A percentile compares a stretch with the other conserved stretches of the same genome.
Conservation (phyloP, 2,797 vertebrate species). For the Spinus pinus region DNA sequence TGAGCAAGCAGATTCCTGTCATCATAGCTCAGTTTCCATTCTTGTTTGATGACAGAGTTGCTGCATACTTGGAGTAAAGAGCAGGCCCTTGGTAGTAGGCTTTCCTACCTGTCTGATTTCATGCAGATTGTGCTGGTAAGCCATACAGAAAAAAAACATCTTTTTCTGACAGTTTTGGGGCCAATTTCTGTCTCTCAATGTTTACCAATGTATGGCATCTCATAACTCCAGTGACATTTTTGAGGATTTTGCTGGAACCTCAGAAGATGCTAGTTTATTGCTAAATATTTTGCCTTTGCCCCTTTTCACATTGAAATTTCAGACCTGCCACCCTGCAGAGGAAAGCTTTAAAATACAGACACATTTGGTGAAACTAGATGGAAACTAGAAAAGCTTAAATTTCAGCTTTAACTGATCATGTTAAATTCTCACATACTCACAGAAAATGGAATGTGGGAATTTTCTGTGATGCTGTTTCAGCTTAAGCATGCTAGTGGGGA, state of each 20-base stretch:
- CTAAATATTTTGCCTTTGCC: neutral
- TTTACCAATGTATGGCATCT: neutral
- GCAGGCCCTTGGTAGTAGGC: neutral
- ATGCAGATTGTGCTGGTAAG: neutral
- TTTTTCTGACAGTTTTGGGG: neutral
- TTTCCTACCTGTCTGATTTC: neutral
- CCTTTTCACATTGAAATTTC: neutral
- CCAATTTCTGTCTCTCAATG: neutral
- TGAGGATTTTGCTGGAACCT: neutral
- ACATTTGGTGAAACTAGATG: neutral
- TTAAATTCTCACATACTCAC: neutral
- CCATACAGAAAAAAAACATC: neutral
- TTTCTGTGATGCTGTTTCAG: neutral
- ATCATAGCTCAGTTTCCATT: neutral
- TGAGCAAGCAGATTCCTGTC: neutral
- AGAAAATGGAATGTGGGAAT: neutral
- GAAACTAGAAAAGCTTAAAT: neutral
- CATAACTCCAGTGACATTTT: neutral
- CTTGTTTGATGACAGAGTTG: neutral
- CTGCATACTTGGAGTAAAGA: neutral
- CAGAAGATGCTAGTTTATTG: neutral
- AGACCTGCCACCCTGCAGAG: neutral
- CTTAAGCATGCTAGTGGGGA: neutral
- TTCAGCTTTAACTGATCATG: neutral
- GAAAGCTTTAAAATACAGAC: neutral